phyloP scores from a whole-genome alignment of 2,797 vertebrate genomes.

The Basileuterus tristriatus region DNA sequence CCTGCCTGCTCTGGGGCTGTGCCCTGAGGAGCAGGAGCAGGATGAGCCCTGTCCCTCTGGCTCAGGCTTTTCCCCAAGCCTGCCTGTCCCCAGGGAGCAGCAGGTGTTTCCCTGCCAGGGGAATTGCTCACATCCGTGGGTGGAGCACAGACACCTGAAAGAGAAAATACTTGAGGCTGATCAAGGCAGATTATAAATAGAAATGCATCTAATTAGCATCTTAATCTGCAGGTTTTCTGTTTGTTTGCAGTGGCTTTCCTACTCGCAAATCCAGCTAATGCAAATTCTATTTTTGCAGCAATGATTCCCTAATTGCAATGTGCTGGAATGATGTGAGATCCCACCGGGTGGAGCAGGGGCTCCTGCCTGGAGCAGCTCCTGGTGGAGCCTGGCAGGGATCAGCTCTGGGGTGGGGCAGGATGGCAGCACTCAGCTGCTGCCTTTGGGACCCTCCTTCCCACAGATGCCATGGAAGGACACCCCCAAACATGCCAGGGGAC shows the following conservation, averaged over 20 bases:
- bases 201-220: constrained; percentile 57
- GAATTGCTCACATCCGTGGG: constrained; percentile 33
- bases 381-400: background rate
- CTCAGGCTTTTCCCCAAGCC: background rate
- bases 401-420: background rate
- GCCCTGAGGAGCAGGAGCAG: background rate
- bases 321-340: background rate
- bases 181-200: constrained; percentile 67
- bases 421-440: background rate
- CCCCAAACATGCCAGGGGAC: background rate
- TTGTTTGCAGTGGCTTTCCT: constrained; percentile 54
- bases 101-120: constrained; percentile 64
- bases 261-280: constrained; percentile 52
- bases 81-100: constrained; percentile 25
- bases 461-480: background rate
- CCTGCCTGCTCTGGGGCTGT: background rate
- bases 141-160: constrained; percentile 63
- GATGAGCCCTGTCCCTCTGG: background rate
- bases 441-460: background rate
- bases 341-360: background rate
- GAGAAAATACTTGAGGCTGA: constrained; percentile 38
- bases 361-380: background rate
- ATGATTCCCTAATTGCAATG: constrained; percentile 13
- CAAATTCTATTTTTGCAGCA: constrained; percentile 27
- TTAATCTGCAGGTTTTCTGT: constrained; percentile 43